Base-by-base conservation (phyloP, 1,140 invertebrate genomes). In the Dreissena rostriformis region DNA sequence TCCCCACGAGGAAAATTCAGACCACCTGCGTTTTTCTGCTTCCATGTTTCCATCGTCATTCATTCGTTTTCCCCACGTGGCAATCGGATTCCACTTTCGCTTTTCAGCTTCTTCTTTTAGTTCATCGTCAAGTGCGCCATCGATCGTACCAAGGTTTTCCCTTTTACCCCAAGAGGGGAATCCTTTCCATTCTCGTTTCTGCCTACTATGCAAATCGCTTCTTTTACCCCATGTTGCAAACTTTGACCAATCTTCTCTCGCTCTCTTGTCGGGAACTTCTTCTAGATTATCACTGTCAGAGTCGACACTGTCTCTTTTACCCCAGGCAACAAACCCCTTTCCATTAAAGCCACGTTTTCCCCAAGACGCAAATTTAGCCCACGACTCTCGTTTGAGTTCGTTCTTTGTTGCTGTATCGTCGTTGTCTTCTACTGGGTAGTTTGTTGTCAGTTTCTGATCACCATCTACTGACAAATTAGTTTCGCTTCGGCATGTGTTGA, bases 21-120 rank as follows among this genome's bases (percentile, higher is more conserved):
- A 57, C 82, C 74, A 84, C 39, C 61, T 77, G 71, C 67, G 22
- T 52, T 84, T 78, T n/a, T 77, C 66, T 5, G 29, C 28, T 24
- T 19, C 49, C 24, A 24, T 28, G 2, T 65, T 39, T 17, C 4
- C 15, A 10, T 57, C 68, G 19, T 70, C 67, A 17, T 68, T 29
- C 61, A 66, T 52, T 63, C 67, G 39, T 39, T 82, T 82, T 15
- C 73, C 74, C 82, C 82, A 77, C 12, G 73, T 17, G 14, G 75
- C 72, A 57, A 83, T 49, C 55, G 22, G 49, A 24, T 63, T 57
- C 82, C 74, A 84, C 24, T 71, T 84, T 84, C 67, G 22, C 49
- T 84, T 78, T n/a, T 77, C 66, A 72, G 63, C 75, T 51, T 67
- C 76, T 83, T 53, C n/a, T 57, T 83, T 76, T 15, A 67, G 51